A percentile compares a stretch with the other conserved stretches of the same genome.
Evolutionary conservation across 2,113 vertebrate species (phyloP).

Genomic region (Kryptolebias marmoratus): DNA sequence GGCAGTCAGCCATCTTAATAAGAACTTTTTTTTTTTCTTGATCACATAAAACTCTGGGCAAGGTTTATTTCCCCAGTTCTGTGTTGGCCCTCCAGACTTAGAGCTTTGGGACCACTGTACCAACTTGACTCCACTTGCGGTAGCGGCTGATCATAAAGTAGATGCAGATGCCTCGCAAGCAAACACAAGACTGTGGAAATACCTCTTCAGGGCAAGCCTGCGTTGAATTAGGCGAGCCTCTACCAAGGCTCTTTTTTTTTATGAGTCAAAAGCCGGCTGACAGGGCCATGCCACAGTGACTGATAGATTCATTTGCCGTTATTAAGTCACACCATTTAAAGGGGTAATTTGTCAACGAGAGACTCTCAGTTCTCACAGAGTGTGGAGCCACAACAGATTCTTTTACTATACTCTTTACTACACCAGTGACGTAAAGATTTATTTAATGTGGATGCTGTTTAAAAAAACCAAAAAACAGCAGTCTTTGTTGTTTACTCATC

Average conservation of each 20-base stretch:
- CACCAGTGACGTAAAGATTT: constrained; percentile 53
- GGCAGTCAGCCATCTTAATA: constrained; percentile 62
- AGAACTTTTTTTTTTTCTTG: constrained; percentile 35
- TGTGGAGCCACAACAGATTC: constrained; percentile 33
- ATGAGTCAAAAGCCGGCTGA: constrained; percentile 61
- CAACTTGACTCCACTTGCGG: constrained; percentile 59
- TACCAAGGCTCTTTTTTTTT: constrained; percentile 41
- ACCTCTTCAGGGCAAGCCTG: constrained; percentile 53
- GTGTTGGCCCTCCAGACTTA: constrained; percentile 42
- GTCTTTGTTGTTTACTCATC: constrained; percentile 62
- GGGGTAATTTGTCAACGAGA: constrained; percentile 68
- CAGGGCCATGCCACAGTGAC: constrained; percentile 62
- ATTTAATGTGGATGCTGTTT: constrained; percentile 59
- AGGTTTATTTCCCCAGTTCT: constrained; percentile 46
- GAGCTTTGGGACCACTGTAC: constrained; percentile 58
- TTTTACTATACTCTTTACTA: constrained; percentile 58
- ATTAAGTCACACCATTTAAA: constrained; percentile 75
- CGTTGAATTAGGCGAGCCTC: constrained; percentile 70
- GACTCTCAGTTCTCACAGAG: constrained; percentile 32
- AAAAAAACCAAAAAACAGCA: constrained; percentile 32
- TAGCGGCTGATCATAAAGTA: constrained; percentile 71
- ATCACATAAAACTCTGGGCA: constrained; percentile 60
- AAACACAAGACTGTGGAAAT: constrained; percentile 61
- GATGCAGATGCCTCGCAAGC: constrained; percentile 73
- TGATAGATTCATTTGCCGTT: constrained; percentile 76